phyloP scores from a whole-genome alignment of 2,888 invertebrate genomes.

The Clepsis dumicolana region DNA sequence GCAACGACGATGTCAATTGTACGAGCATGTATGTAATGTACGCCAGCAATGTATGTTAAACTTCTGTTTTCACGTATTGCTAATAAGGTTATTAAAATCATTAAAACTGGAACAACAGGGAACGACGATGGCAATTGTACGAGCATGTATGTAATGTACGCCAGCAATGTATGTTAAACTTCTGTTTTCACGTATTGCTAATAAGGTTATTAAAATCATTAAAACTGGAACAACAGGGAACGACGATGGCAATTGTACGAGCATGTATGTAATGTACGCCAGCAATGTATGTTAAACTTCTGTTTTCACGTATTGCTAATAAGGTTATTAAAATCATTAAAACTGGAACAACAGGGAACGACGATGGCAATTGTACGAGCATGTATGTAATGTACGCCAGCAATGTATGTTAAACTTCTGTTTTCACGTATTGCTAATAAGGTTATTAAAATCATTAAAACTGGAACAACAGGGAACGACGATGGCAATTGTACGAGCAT shows the following conservation, averaged over 20 bases:
- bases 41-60: background rate
- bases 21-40: background rate
- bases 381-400: background rate
- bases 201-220: constrained; percentile 40
- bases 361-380: background rate
- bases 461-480: no score
- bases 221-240: constrained; percentile 29
- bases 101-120: constrained; percentile 33
- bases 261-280: background rate
- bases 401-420: background rate
- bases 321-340: constrained; percentile 37
- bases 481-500: no score
- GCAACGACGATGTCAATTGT: background rate
- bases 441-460: no score
- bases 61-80: background rate
- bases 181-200: background rate
- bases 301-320: background rate
- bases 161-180: background rate
- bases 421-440: background rate
- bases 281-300: background rate
- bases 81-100: constrained; percentile 40
- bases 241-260: background rate
- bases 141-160: background rate
- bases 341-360: constrained; percentile 32
- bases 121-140: background rate